Evolutionary conservation across 2,113 vertebrate species (phyloP), one percentile per base, ranked within the genome.

Genomic region (Pelmatolapia mariae): DNA sequence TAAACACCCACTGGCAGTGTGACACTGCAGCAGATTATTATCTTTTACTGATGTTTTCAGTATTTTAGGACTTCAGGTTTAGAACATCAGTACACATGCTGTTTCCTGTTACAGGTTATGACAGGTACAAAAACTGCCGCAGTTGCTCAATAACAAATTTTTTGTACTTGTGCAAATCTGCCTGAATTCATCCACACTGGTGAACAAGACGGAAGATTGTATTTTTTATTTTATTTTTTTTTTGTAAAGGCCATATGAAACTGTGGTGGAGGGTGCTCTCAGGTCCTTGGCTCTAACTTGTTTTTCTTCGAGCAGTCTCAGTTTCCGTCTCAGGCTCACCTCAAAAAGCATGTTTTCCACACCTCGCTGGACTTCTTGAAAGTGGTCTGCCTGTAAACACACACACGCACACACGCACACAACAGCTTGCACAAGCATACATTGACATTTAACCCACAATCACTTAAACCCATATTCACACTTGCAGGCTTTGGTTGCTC

Each of bases 101-200:
- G 22, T 83, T 94, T 94, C 92, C 91, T 90, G 82, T 86, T 6
- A 22, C 78, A 87, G 22, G 86, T 81, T 82, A n/a, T 19, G 24
- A 82, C 82, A 93, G 1, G 86, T 59, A 50, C 16, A 43, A 13
- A 80, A 56, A 83, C 19, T n/a, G 6, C 40, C 8, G 13, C 63
- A 40, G 31, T 73, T 87, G 56, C 82, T 63, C 54, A 81, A 63
- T 71, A 47, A 24, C 24, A 18, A 19, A 3, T 59, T 43, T 86
- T 56, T 13, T 36, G 9, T n/a, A 52, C 2, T 82, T 19, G 24
- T 56, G n/a, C 33, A 43, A 79, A 71, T 16, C 13, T 22, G 57
- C 43, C 18, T 83, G 5, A 78, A 50, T 68, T 9, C 2, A n/a
- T 8, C 29, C 43, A n/a, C 52, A 11, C 3, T 10, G 5, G 11